Base-by-base conservation (phyloP, 2,797 vertebrate species). In the Remorina albescens region DNA sequence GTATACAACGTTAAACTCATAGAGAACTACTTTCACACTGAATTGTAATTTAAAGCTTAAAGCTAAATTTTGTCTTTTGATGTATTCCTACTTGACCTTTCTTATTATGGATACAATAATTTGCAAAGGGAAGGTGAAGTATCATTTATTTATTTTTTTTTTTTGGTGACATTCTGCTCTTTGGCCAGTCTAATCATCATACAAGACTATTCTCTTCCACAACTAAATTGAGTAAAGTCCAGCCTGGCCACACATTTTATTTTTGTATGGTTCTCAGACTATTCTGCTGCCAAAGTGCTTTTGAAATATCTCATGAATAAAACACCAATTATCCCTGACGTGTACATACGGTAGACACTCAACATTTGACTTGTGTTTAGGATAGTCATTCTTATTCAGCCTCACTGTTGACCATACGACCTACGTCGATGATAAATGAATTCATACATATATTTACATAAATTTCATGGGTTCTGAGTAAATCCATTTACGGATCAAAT, bases 391-490 rank as follows among this genome's bases (percentile, higher is more conserved):
- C 78, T 84, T 61, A 89, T 90, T 86, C 89, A 78, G 68, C 60
- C 36, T 78, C 76, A 71, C 79, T 79, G 66, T 80, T 90, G 89
- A 90, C 88, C 87, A 84, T 44, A 64, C 69, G 80, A 74, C 83
- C 69, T 82, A 74, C 21, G 63, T 86, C 18, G 55, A 88, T 85
- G 70, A 70, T 76, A 88, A 91, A 88, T 83, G 67, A 88, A 92
- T 89, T 88, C 88, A 93, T 90, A 81, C 86, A 92, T 90, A 88
- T 73, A 93, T 93, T 88, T 90, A 71, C 91, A 93, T 92, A 92
- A 68, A 92, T 91, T 87, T 90, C 75, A 86, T n/a, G 61, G 81
- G 60, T 68, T 51, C 77, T 67, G 83, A 74, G 47, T 88, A 84
- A 85, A 91, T 85, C 80, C 88, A 89, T 91, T 91, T 84, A 87